A percentile compares a stretch with the other conserved stretches of the same genome.
These are phyloP conservation scores for Rhynchotus rufescens DNA, from an alignment of 2,797 vertebrate genomes.

Conservation along the genomic window DNA sequence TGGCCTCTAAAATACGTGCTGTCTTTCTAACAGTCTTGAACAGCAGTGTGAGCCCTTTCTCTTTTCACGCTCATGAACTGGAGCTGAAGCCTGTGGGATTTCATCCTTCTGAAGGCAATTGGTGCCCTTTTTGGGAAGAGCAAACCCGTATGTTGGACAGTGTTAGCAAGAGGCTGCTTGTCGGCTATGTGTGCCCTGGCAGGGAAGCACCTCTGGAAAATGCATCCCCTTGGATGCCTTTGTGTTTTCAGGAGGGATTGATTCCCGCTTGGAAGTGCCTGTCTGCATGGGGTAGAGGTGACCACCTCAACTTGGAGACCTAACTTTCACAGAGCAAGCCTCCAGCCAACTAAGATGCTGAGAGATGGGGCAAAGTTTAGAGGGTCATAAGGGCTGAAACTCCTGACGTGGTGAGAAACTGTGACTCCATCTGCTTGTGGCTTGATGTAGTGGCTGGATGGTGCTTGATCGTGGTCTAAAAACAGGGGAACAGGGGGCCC, in stretches of 20 bases:
- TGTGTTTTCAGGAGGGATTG: neutral
- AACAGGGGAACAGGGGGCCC: neutral
- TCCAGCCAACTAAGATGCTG: neutral
- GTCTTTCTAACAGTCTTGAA: neutral
- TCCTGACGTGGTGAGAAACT: neutral
- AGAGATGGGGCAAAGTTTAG: neutral
- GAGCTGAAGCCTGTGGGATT: no score
- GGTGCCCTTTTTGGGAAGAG: neutral
- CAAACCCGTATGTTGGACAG: neutral
- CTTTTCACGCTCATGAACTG: neutral
- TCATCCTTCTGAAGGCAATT: neutral
- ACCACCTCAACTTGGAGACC: neutral
- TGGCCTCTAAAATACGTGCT: neutral
- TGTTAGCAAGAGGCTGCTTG: neutral
- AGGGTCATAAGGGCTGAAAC: neutral
- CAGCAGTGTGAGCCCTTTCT: neutral
- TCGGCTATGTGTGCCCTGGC: neutral
- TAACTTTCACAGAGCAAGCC: neutral
- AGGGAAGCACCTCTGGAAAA: neutral
- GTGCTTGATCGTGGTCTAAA: neutral
- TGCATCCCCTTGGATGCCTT: neutral
- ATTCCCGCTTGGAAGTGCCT: neutral
- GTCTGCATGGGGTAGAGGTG: neutral
- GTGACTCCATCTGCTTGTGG: fast-evolving
- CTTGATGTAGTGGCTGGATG: neutral